Evolutionary conservation across 2,797 vertebrate genomes (phyloP), one percentile per base, ranked within the genome.

Genomic region (Rousettus madagascariensis): DNA sequence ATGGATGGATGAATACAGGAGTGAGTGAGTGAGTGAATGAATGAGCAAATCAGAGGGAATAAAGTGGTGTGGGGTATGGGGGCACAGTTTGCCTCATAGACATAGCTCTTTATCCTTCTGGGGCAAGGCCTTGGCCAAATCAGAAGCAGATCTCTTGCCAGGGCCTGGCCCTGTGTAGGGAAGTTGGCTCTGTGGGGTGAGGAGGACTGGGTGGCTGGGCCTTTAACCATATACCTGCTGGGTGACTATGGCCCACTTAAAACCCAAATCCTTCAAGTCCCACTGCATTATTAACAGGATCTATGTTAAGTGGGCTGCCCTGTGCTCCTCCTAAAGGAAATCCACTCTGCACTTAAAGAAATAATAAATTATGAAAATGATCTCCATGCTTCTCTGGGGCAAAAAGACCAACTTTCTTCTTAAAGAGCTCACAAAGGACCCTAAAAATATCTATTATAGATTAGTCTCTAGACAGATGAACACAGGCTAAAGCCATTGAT

Each of bases 291-390:
- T 92, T 96, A 83, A 93, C 51, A 74, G 28, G n/a, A 41, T 96
- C 82, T 49, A 9, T 85, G 78, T 69, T 75, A 93, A 97, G 63
- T 63, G 80, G 80, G 77, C 84, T 38, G 82, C 53, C 17, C 61
- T 93, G 77, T 66, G 75, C 66, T 96, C 77, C 83, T 95, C 53
- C 65, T 55, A 80, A 82, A 90, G 69, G 88, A 96, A 79, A 84
- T 89, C 65, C n/a, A 78, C 93, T 86, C n/a, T 36, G 49, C 46
- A 59, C 46, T 94, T 96, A 86, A 84, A 96, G 65, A 97, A 90
- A 78, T 91, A 90, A 95, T 95, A 86, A 90, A 95, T 97, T 86
- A 93, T 65, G 68, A 88, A 96, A 51, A 88, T 19, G 9, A 86
- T 85, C 80, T 95, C 77, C 36, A 11, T 33, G 59, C 33, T 63